phyloP scores from a whole-genome alignment of 2,797 vertebrate genomes.

The Chrysocyon brachyurus region DNA sequence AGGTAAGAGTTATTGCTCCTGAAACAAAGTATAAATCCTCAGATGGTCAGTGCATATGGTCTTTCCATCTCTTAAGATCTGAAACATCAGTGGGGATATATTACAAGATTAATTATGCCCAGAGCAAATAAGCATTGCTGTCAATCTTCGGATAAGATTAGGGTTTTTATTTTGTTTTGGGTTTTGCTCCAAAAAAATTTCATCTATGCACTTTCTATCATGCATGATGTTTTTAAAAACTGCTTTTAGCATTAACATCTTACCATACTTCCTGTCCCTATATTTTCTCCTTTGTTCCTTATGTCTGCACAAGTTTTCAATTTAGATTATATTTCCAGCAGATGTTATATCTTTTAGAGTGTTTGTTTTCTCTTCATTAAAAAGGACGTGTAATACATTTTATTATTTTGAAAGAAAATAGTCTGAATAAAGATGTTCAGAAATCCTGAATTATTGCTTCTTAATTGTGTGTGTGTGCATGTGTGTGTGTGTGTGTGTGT shows the following conservation, averaged over 20 bases:
- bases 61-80: conserved; percentile 80
- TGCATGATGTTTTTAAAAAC: conserved; percentile 78
- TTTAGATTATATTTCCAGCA: conserved; percentile 87
- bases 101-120: conserved; percentile 82
- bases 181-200: conserved; percentile 61
- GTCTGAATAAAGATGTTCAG: conserved; percentile 72
- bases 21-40: conserved; percentile 69
- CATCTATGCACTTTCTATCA: conserved; percentile 79
- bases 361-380: conserved; percentile 86
- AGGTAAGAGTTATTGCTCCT: conserved; percentile 79
- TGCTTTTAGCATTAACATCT: conserved; percentile 85
- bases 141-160: conserved; percentile 85
- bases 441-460: conserved; percentile 77
- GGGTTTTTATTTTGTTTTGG: background rate
- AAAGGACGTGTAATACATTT: conserved; percentile 78
- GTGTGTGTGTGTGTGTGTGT: too few relatives aligned
- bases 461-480: background rate
- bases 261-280: conserved; percentile 82
- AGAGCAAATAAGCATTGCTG: conserved; percentile 83
- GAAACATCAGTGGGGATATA: conserved; percentile 79
- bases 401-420: conserved; percentile 82
- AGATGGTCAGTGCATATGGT: conserved; percentile 41
- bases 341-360: conserved; percentile 83
- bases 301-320: conserved; percentile 85
- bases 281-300: conserved; percentile 68